These are phyloP conservation scores for Hirtodrosophila histrioides DNA, from an alignment of 2,888 invertebrate genomes.

Conservation along the genomic window DNA sequence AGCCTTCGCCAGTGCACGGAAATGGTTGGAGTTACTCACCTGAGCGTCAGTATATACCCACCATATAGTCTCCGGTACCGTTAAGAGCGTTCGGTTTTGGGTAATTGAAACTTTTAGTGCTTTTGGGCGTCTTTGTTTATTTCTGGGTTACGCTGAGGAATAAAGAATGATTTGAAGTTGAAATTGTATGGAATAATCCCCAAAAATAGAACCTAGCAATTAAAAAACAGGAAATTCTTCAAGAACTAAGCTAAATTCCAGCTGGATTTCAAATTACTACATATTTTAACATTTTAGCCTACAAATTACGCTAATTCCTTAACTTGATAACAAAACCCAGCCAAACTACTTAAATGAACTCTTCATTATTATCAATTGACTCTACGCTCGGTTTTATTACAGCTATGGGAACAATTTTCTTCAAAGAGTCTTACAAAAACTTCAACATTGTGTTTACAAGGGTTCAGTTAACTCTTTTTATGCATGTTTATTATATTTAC, in stretches of 20 bases:
- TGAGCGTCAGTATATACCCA: neutral
- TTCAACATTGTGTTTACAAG: constrained; percentile 36
- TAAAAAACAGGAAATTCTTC: too few species aligned
- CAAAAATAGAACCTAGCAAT: too few species aligned
- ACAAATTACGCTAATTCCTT: neutral
- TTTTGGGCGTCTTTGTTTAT: neutral
- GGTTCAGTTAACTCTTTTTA: constrained; percentile 66
- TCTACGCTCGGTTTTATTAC: constrained; percentile 39
- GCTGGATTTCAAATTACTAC: too few species aligned
- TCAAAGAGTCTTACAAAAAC: constrained; percentile 37
- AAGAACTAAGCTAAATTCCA: too few species aligned
- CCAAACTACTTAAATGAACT: constrained; percentile 27
- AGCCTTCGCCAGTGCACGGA: constrained; percentile 43
- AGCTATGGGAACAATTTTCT: constrained; percentile 10
- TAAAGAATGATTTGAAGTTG: too few species aligned
- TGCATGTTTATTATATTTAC: constrained; percentile 55
- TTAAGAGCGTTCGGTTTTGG: constrained; percentile 10
- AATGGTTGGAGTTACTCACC: constrained; percentile 47
- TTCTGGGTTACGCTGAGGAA: too few species aligned
- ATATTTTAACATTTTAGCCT: too few species aligned
- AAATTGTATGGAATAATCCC: too few species aligned
- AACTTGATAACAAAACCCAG: neutral
- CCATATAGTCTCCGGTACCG: constrained; percentile 10
- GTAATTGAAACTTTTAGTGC: constrained; percentile 27
- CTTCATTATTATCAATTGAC: constrained; percentile 49